phyloP scores from a whole-genome alignment of 2,797 vertebrate species.

The Sebastes minor region DNA sequence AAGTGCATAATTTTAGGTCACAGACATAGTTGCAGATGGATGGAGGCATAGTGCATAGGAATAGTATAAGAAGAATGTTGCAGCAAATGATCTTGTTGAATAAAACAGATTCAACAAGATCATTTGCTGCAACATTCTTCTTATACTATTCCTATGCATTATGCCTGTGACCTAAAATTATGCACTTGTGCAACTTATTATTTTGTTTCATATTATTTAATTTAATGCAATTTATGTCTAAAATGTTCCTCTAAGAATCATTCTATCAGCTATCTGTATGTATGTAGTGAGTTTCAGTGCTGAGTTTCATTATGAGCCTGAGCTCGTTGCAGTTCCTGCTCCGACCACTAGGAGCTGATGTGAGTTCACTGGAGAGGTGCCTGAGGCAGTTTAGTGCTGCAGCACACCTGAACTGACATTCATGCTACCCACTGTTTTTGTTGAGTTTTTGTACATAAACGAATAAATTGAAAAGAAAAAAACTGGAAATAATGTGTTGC shows the following conservation, averaged over 20 bases:
- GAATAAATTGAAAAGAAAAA: background rate
- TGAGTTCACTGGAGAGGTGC: conserved; percentile 61
- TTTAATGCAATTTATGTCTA: background rate
- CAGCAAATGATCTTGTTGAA: too few relatives aligned
- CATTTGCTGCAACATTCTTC: background rate
- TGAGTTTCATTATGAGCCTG: background rate
- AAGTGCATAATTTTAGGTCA: too few relatives aligned
- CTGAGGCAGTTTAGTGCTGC: conserved; percentile 25
- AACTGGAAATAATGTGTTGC: background rate
- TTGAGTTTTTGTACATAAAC: background rate
- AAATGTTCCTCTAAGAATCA: background rate
- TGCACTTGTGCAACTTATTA: background rate
- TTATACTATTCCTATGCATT: background rate
- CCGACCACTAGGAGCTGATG: conserved; percentile 77
- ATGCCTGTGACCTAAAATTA: background rate
- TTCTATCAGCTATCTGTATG: background rate
- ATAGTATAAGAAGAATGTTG: too few relatives aligned
- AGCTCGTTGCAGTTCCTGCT: conserved; percentile 52
- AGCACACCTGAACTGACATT: conserved; percentile 24
- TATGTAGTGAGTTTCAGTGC: background rate
- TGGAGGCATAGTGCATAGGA: too few relatives aligned
- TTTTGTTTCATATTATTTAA: background rate
- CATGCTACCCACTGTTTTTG: background rate
- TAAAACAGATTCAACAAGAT: too few relatives aligned
- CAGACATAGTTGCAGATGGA: too few relatives aligned